Evolutionary conservation across 2,888 invertebrate species (phyloP).

Genomic region (Pogonocherus hispidulus): DNA sequence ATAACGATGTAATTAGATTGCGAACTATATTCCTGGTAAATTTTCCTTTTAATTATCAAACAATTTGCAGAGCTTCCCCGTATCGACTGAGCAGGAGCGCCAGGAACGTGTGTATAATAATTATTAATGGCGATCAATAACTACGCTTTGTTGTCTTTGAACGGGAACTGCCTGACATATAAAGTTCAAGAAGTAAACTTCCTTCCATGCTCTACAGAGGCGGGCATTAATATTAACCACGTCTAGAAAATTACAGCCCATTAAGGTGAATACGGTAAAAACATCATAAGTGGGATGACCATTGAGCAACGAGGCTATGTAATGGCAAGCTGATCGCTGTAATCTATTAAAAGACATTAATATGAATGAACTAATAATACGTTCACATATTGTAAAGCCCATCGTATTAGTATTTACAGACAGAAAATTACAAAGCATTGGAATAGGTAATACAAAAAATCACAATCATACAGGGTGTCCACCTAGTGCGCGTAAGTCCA

Average conservation of each 20-base stretch:
- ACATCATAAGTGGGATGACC: background rate
- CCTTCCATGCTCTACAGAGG: background rate
- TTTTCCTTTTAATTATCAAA: background rate
- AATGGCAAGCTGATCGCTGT: too few relatives aligned
- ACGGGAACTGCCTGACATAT: background rate
- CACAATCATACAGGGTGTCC: too few relatives aligned
- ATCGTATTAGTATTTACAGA: too few relatives aligned
- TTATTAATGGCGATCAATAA: constrained; percentile 22
- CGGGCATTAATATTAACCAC: constrained; percentile 1
- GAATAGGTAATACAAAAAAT: too few relatives aligned
- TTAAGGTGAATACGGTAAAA: too few relatives aligned
- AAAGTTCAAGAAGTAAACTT: constrained; percentile 8
- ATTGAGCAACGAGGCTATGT: too few relatives aligned
- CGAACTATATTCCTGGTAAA: background rate
- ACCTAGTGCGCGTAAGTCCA: too few relatives aligned
- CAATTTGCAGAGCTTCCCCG: background rate
- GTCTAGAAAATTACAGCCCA: too few relatives aligned
- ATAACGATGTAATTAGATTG: background rate
- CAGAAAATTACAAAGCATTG: too few relatives aligned
- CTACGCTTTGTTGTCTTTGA: background rate
- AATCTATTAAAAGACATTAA: too few relatives aligned
- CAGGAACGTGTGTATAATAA: constrained; percentile 25
- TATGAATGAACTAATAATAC: too few relatives aligned
- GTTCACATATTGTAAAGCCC: too few relatives aligned
- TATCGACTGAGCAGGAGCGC: background rate